Base-by-base conservation (phyloP, 1,140 invertebrate genomes). In the Belonocnema kinseyi region DNA sequence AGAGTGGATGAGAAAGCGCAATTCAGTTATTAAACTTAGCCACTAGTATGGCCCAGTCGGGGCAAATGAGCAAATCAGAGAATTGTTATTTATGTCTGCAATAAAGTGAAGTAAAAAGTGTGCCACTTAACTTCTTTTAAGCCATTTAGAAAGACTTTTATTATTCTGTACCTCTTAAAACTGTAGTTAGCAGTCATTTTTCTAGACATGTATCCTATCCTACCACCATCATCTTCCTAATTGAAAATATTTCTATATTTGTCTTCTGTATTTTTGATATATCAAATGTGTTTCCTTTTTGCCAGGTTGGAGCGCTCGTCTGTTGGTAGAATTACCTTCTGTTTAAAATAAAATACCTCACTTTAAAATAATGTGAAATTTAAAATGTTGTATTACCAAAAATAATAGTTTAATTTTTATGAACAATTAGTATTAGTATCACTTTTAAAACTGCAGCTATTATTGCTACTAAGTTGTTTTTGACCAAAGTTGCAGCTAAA, bases 1-100 rank as follows among this genome's bases (percentile, higher is more conserved):
- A 66, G 50, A 77, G 54, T 66, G 75, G 54, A 75, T 74, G 72
- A 80, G 78, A 84, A 83, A 83, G 80, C 78, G 80, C 83, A 88
- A 86, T 84, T 88, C 74, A 85, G 85, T 86, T 87, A 87, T 86
- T 82, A 80, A 86, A 81, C 77, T 83, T 76, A 79, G 80, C 58
- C 75, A 17, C 54, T 77, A 78, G 74, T 54, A 79, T 77, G 76
- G 58, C 72, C 33, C 40, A 13, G 33, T 8, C 14, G 26, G 26
- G 61, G 40, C 33, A 66, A 66, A 46, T 21, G 14, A 66, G n/a
- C 61, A 66, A 66, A 66, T 66, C 26, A 14, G 61, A 46, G 61
- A 66, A 66, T 66, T 66, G 61, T 66, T 66, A 66, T 66, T 66
- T 66, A 66, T 66, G 40, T 16, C 61, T 66, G 1, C 6, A 66